Conservation (phyloP, 1,140 invertebrate species). For the Dryas iulia region DNA sequence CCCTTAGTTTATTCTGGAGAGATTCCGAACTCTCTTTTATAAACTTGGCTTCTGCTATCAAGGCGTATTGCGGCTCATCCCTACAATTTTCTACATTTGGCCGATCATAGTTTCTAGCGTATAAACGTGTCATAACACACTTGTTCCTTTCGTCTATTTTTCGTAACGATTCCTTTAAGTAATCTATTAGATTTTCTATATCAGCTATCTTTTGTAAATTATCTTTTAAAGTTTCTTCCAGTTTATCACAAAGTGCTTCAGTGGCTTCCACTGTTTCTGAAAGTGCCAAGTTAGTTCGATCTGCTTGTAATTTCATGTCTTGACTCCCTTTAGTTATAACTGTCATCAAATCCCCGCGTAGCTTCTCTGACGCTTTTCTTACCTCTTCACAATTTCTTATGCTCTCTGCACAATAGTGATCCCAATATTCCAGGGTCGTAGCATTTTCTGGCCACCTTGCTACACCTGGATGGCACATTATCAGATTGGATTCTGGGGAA, state of each 20-base stretch:
- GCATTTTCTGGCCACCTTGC: slow-evolving; percentile 86
- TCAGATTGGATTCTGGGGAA: slow-evolving; percentile 82
- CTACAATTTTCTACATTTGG: slow-evolving; percentile 87
- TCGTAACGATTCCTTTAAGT: slow-evolving; percentile 82
- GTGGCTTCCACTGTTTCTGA: slow-evolving; percentile 83
- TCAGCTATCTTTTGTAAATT: slow-evolving; percentile 83
- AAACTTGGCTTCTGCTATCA: slow-evolving; percentile 64
- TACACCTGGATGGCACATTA: slow-evolving; percentile 85
- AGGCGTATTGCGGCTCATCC: slow-evolving; percentile 84
- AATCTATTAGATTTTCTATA: slow-evolving; percentile 84
- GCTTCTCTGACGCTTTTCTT: slow-evolving; percentile 81
- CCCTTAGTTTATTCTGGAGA: slow-evolving; percentile 79
- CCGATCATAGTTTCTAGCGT: slow-evolving; percentile 82
- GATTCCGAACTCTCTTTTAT: slow-evolving; percentile 53
- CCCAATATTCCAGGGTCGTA: slow-evolving; percentile 85
- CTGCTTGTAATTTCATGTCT: slow-evolving; percentile 87
- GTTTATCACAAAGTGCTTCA: slow-evolving; percentile 82
- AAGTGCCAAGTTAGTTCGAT: slow-evolving; percentile 85
- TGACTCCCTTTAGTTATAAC: slow-evolving; percentile 83
- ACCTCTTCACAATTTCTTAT: slow-evolving; percentile 83
- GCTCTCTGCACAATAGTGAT: slow-evolving; percentile 84
- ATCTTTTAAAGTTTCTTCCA: slow-evolving; percentile 84
- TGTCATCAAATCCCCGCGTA: slow-evolving; percentile 82
- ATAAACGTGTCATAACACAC: slow-evolving; percentile 86
- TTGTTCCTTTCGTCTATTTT: slow-evolving; percentile 85